Base-by-base conservation (phyloP, 2,797 vertebrate genomes). In the Syndactyla subalaris region DNA sequence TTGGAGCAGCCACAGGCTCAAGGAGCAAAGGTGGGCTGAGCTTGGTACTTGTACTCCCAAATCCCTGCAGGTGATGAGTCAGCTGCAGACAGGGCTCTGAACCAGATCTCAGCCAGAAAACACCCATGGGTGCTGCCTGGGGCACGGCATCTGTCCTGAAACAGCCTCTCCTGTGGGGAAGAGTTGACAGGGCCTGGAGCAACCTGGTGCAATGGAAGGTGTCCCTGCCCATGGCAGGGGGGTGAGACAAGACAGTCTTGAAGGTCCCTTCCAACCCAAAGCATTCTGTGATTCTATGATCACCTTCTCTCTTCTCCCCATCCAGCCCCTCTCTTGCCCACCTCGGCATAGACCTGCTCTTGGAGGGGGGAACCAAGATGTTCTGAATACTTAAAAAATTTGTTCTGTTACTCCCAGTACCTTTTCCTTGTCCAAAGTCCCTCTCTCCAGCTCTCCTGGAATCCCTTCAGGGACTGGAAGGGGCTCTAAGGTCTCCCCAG, bases 291-390 rank as follows among this genome's bases (percentile, higher is more conserved):
- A 27, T 17, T 34, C 58, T 66, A 10, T 23, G 10, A 51, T 23
- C 52, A 41, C 3, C 20, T 8, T 17, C 22, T 27, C 29, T 27
- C 4, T 1, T 15, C 58, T 48, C 71, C 45, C 32, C 14, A 21
- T 3, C 12, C 83, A 74, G 61, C 6, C 27, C 36, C 32, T n/a
- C 61, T 61, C n/a, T 59, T 39, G 30, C 32, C 19, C 54, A 43
- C n/a, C 54, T 52, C 0, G 0, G 24, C 70, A 70, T 2, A 34
- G 14, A 34, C 19, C 43, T 2, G 18, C 30, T 23, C 29, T 24
- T 12, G 16, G 39, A 70, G 3, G 3, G 7, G 23, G n/a, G 8
- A 43, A 45, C 9, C 5, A n/a, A 65, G 29, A n/a, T 14, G 41
- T 46, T 29, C 41, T 32, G 61, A 59, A 54, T 4, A 34, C n/a